Evolutionary conservation across 2,888 invertebrate genomes (phyloP), one percentile per base, ranked within the genome.

Genomic region (Chalcosyrphus nemorum): DNA sequence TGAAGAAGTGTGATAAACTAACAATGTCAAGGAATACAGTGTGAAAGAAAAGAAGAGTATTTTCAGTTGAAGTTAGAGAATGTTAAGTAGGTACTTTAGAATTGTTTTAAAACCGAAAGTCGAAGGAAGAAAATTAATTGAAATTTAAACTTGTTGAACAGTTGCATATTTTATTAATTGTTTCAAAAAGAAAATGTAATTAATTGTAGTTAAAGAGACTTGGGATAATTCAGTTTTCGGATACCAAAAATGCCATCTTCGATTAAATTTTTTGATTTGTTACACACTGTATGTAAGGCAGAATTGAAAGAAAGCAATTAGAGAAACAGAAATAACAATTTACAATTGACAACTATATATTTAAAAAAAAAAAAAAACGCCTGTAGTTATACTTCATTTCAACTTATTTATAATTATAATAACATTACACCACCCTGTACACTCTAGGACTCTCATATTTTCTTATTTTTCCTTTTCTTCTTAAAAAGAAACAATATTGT

Each of bases 371-470:
- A 4, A 9, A 38, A 59, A 38, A 17, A 71, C 24, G 15, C 32
- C n/a, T 63, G 47, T 11, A n/a, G 15, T 38, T 29, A 27, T 17
- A 21, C 35, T 72, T 56, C 13, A 35, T 35, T 72, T 68, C 45
- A 13, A 27, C 45, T 7, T 52, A 24, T 24, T 56, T 70, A 56
- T 21, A 38, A 50, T 43, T 71, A 38, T 9, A 43, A 66, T 66
- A 71, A 76, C 59, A 81, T 66, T 81, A 81, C 85, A 76, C 80
- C 86, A 86, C 86, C 86, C 86, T 86, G 80, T 86, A 86, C 82
- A 86, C 78, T 86, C 80, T 81, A 82, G 86, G 86, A 86, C 86
- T 86, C 86, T 84, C 80, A 72, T 59, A 63, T 75, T 59, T 32
- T n/a, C n/a, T n/a, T n/a, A n/a, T n/a, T n/a, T 68, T 75, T 74